Percentiles rank a stretch among this genome's conserved stretches.
Evolutionary conservation across 2,888 invertebrate species (phyloP).

Genomic region (Lottia scabra): DNA sequence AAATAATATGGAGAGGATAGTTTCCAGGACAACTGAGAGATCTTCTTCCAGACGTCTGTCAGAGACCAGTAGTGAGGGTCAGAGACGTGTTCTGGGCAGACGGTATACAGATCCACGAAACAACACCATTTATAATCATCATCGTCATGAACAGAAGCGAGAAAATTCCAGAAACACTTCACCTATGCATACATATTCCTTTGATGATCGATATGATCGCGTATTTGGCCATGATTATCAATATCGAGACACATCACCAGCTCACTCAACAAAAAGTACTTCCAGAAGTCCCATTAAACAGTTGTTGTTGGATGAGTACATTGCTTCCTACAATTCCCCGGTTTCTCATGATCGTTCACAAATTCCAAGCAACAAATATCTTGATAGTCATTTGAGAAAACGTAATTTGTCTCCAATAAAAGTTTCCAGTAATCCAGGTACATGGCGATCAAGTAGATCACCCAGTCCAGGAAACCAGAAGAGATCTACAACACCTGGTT

Average conservation of each 20-base stretch:
- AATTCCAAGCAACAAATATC: background rate
- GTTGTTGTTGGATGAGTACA: background rate
- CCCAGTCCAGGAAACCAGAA: background rate
- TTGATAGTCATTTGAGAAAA: background rate
- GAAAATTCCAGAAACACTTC: slow-evolving; percentile 1
- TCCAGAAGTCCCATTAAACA: background rate
- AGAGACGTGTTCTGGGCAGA: background rate
- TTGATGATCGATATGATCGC: background rate
- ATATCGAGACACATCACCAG: background rate
- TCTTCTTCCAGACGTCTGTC: background rate
- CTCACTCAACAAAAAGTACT: background rate
- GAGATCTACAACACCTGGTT: background rate
- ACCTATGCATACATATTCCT: background rate
- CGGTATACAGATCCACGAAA: background rate
- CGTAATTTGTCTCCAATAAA: background rate
- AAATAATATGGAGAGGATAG: background rate
- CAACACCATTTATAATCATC: background rate
- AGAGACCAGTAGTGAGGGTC: background rate
- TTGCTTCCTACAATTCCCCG: background rate
- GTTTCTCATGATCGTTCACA: background rate
- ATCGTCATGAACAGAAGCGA: background rate
- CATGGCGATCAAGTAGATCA: background rate
- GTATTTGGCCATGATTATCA: background rate
- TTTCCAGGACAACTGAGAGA: background rate
- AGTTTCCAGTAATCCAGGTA: background rate